phyloP scores from a whole-genome alignment of 2,797 vertebrate genomes.

The Erpetoichthys calabaricus region DNA sequence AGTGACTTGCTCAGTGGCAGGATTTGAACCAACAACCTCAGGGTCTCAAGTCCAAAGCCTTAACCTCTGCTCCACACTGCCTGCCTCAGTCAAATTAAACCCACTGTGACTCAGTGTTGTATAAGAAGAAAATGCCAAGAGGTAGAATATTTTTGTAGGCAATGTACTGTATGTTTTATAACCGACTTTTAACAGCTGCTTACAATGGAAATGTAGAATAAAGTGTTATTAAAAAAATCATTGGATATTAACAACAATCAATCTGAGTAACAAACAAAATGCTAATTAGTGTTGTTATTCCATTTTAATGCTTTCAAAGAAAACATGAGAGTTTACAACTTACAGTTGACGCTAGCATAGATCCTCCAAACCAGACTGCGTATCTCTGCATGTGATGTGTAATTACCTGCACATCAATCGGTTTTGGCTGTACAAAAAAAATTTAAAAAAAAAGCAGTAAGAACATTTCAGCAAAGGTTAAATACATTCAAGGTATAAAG shows the following conservation, averaged over 20 bases:
- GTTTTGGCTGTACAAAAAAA: conserved; percentile 65
- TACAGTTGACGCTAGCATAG: conserved; percentile 95
- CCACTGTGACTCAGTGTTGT: too few relatives aligned
- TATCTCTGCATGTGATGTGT: conserved; percentile 98
- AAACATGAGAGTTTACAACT: conserved; percentile 32
- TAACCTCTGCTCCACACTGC: too few relatives aligned
- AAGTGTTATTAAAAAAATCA: neutral
- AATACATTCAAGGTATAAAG: neutral
- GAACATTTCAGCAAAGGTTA: conserved; percentile 8
- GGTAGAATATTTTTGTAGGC: too few relatives aligned
- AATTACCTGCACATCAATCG: conserved; percentile 92
- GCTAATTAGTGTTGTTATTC: neutral
- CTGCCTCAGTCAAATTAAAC: too few relatives aligned
- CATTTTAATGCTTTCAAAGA: neutral
- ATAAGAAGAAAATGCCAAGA: too few relatives aligned
- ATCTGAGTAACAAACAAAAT: neutral
- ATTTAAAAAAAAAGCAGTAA: conserved; percentile 4
- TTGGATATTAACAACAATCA: neutral
- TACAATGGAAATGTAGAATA: neutral
- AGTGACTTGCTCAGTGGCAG: too few relatives aligned
- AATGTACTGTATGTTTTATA: too few relatives aligned
- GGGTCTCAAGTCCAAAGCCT: too few relatives aligned
- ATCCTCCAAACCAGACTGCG: conserved; percentile 96
- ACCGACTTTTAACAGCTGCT: neutral
- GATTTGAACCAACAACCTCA: too few relatives aligned